These are phyloP conservation scores for Ctenodactylus gundi DNA, from an alignment of 2,113 vertebrate species.

Conservation along the genomic window DNA sequence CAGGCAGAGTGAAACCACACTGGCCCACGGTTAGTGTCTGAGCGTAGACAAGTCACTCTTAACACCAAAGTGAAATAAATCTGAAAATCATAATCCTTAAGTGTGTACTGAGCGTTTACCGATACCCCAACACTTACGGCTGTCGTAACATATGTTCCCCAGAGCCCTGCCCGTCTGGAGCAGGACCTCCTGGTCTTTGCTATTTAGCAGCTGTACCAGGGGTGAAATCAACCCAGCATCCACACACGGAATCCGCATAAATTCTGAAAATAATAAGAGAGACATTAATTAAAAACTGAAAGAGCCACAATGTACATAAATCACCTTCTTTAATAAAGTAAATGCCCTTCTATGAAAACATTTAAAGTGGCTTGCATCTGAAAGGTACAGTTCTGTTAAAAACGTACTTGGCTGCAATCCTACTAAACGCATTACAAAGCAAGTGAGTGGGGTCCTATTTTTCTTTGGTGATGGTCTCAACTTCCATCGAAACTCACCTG, in stretches of 20 bases:
- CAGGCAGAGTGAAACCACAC: neutral
- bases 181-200: slow-evolving; percentile 95
- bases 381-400: slow-evolving; percentile 36
- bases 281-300: slow-evolving; percentile 48
- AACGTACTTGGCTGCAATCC: neutral
- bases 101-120: neutral
- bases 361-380: neutral
- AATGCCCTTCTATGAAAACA: neutral
- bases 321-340: slow-evolving; percentile 33
- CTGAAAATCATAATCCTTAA: neutral
- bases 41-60: neutral
- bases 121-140: slow-evolving; percentile 92
- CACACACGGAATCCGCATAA: slow-evolving; percentile 96
- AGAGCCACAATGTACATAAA: slow-evolving; percentile 15
- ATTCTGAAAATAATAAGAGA: slow-evolving; percentile 86
- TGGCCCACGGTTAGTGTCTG: neutral
- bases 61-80: neutral
- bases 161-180: slow-evolving; percentile 98
- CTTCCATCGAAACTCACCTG: slow-evolving; percentile 66
- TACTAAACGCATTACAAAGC: neutral
- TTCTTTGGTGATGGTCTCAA: slow-evolving; percentile 40
- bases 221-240: slow-evolving; percentile 96
- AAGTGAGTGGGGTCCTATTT: slow-evolving; percentile 13
- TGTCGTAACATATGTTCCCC: slow-evolving; percentile 99
- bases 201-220: slow-evolving; percentile 94